phyloP scores from a whole-genome alignment of 1,140 invertebrate genomes.

The Drosophila lacteicornis region DNA sequence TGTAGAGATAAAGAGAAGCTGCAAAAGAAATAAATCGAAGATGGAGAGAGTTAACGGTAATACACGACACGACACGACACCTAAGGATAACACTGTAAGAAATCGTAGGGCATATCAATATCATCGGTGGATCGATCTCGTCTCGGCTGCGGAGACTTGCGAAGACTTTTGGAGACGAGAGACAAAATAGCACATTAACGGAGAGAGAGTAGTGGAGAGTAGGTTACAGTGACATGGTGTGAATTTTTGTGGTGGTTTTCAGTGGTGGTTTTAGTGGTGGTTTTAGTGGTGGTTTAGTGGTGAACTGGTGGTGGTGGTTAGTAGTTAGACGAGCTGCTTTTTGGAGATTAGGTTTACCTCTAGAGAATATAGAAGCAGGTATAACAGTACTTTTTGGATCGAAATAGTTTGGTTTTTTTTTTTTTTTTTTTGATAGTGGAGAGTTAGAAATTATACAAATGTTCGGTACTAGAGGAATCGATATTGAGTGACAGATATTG shows the following conservation, averaged over 20 bases:
- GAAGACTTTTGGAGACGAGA: constrained; percentile 44
- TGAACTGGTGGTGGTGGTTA: constrained; percentile 56
- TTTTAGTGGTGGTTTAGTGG: constrained; percentile 31
- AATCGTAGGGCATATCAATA: constrained; percentile 66
- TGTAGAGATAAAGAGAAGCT: constrained; percentile 32
- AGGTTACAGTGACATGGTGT: constrained; percentile 69
- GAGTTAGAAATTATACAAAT: constrained; percentile 56
- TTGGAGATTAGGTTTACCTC: constrained; percentile 71
- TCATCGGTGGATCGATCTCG: constrained; percentile 47
- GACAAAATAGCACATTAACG: constrained; percentile 70
- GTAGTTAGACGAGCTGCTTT: constrained; percentile 72
- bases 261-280: constrained; percentile 24
- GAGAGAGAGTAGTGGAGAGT: constrained; percentile 58
- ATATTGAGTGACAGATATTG: constrained; percentile 55
- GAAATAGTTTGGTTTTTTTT: constrained; percentile 28
- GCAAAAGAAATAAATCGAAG: constrained; percentile 58
- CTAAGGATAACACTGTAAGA: constrained; percentile 75
- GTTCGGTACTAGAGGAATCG: constrained; percentile 58
- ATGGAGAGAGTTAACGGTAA: constrained; percentile 65
- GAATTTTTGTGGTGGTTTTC: constrained; percentile 7
- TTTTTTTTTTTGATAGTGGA: constrained; percentile 37
- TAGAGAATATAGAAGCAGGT: constrained; percentile 77
- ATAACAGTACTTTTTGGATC: constrained; percentile 60
- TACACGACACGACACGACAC: constrained; percentile 66
- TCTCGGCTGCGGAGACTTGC: constrained; percentile 40